Conservation (phyloP, 2,888 invertebrate genomes). For the Zaprionus lineosus region DNA sequence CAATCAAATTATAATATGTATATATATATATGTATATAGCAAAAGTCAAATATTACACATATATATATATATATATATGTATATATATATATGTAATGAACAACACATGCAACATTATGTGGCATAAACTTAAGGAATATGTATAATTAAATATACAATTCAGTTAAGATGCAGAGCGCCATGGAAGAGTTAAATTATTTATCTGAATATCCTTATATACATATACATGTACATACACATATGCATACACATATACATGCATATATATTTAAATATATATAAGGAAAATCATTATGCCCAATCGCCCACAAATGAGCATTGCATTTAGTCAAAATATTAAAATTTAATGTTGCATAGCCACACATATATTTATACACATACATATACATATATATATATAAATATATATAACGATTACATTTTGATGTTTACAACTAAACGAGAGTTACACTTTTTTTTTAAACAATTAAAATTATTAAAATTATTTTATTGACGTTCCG, state of each 20-base stretch:
- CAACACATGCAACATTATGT: slow-evolving; percentile 49
- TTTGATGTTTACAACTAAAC: slow-evolving; percentile 45
- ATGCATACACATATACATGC: slow-evolving; percentile 25
- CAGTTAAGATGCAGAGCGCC: slow-evolving; percentile 35
- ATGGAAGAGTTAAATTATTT: slow-evolving; percentile 20
- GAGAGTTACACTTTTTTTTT: slow-evolving; percentile 37
- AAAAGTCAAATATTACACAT: slow-evolving; percentile 59
- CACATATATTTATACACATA: slow-evolving; percentile 31
- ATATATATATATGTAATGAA: slow-evolving; percentile 63
- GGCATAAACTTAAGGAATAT: slow-evolving; percentile 26
- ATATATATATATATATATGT: slow-evolving; percentile 64
- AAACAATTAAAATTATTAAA: slow-evolving; percentile 53
- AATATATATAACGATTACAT: slow-evolving; percentile 44
- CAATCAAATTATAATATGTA: slow-evolving; percentile 27
- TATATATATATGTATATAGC: slow-evolving; percentile 46
- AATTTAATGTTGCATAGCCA: slow-evolving; percentile 7
- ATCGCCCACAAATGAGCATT: too few relatives aligned
- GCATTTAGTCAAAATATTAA: slow-evolving; percentile 17
- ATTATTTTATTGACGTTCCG: slow-evolving; percentile 65
- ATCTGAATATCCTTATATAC: slow-evolving; percentile 17
- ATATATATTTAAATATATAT: slow-evolving; percentile 7
- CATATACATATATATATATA: slow-evolving; percentile 3
- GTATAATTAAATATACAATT: slow-evolving; percentile 28
- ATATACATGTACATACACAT: slow-evolving; percentile 17
- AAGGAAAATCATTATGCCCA: too few relatives aligned